Base-by-base conservation (phyloP, 2,888 invertebrate species). In the Tinea pellionella region DNA sequence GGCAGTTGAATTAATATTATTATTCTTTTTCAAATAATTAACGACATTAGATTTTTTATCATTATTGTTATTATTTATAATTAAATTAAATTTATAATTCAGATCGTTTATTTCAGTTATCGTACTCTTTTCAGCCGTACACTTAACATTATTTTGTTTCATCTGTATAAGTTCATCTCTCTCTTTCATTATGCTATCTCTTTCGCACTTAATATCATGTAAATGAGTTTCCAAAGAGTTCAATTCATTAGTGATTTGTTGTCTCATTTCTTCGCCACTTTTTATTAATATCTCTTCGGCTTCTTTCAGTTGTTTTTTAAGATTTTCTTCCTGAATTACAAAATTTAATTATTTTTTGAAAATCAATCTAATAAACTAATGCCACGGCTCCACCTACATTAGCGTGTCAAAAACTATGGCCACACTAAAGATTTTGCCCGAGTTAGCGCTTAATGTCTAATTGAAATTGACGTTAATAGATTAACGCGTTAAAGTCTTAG, bases 181-280 rank as follows among this genome's bases (percentile, higher is more conserved):
- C 60, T 83, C 80, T 60, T 64, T 70, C 58, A 74, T 69, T 2
- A 87, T 75, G 60, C 11, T 66, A 13, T 83, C 77, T 62, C 79
- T 64, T 60, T 87, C 86, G 0, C 29, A 65, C 64, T 75, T 81
- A 74, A 85, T 76, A 2, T 68, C 65, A 2, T 73, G 71, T 0
- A 85, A 64, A 18, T 80, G 77, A 0, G 60, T 62, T 16, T 79
- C 80, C 8, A 87, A 63, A n/a, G 73, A 63, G 0, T 61, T 8
- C 1, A 87, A 69, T 63, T 87, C 87, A 15, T 66, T 68, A 0
- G 79, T 68, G 65, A 86, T 81, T 62, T 84, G 80, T 0, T 42
- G 19, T 9, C 77, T 72, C 79, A 87, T 77, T 0, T 80, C 81
- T 60, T 84, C 81, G 42, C 80, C 81, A 47, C 77, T 77, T 53